Conservation (phyloP, 2,888 invertebrate species). For the Hololepta plana region DNA sequence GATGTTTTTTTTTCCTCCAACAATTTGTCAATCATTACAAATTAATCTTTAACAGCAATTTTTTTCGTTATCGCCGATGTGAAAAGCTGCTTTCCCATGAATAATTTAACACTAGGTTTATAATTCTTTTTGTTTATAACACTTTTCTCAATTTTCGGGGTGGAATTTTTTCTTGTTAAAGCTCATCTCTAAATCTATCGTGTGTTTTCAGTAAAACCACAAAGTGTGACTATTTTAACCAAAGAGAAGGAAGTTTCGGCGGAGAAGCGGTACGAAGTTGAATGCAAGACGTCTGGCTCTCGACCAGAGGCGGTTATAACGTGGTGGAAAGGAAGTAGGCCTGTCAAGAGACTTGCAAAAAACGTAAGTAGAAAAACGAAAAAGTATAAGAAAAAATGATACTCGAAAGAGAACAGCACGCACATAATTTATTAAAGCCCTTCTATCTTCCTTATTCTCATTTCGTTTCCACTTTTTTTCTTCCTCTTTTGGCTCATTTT, state of each 20-base stretch:
- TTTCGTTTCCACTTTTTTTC: constrained; percentile 5
- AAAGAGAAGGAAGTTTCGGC: constrained; percentile 71
- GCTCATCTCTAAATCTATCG: too few relatives aligned
- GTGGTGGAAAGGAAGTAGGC: constrained; percentile 79
- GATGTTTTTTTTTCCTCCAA: too few relatives aligned
- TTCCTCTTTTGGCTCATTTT: constrained; percentile 5
- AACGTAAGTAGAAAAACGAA: constrained; percentile 55
- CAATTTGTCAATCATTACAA: too few relatives aligned
- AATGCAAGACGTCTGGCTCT: constrained; percentile 73
- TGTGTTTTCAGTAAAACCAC: constrained; percentile 75
- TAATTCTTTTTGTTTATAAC: too few relatives aligned
- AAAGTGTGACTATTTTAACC: constrained; percentile 64
- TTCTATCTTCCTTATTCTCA: constrained; percentile 4
- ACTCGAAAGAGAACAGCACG: too few relatives aligned
- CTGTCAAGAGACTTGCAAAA: constrained; percentile 61
- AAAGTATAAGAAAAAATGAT: neutral
- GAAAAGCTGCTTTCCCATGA: too few relatives aligned
- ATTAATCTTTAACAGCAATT: too few relatives aligned
- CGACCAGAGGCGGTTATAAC: constrained; percentile 70
- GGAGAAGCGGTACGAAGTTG: constrained; percentile 71
- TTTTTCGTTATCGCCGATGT: too few relatives aligned
- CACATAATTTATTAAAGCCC: too few relatives aligned
- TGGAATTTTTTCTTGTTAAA: too few relatives aligned
- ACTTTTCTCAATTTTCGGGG: too few relatives aligned
- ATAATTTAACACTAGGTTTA: too few relatives aligned